These are phyloP conservation scores for Eustalomyia histrio DNA, from an alignment of 2,888 invertebrate species.

Conservation along the genomic window DNA sequence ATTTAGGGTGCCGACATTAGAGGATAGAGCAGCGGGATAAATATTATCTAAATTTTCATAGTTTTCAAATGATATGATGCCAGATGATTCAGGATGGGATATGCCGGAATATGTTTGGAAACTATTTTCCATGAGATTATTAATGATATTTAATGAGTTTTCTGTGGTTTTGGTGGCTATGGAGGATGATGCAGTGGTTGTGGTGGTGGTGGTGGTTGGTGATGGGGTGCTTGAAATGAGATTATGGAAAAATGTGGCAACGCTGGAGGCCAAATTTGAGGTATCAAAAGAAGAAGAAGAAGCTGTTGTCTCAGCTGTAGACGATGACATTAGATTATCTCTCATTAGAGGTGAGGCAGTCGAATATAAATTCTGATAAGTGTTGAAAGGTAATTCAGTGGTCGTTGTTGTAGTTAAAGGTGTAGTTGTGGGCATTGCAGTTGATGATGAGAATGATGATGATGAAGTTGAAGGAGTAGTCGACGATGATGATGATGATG, in stretches of 20 bases:
- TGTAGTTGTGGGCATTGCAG: slow-evolving; percentile 61
- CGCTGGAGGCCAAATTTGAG: slow-evolving; percentile 66
- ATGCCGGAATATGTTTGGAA: slow-evolving; percentile 78
- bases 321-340: slow-evolving; percentile 47
- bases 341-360: slow-evolving; percentile 67
- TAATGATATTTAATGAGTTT: slow-evolving; percentile 75
- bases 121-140: slow-evolving; percentile 78
- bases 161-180: slow-evolving; percentile 72
- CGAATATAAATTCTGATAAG: slow-evolving; percentile 71
- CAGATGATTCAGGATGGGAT: slow-evolving; percentile 76
- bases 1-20: slow-evolving; percentile 79
- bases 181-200: slow-evolving; percentile 62
- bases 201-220: slow-evolving; percentile 64
- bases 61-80: slow-evolving; percentile 74
- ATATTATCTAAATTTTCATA: slow-evolving; percentile 83
- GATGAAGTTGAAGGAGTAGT: slow-evolving; percentile 62
- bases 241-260: slow-evolving; percentile 73
- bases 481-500: slow-evolving; percentile 67
- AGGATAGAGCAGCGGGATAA: slow-evolving; percentile 82
- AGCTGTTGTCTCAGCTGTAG: slow-evolving; percentile 66
- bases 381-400: slow-evolving; percentile 73
- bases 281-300: slow-evolving; percentile 58
- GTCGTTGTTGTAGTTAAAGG: slow-evolving; percentile 71
- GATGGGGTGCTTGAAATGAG: slow-evolving; percentile 72
- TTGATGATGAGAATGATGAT: slow-evolving; percentile 61